These are phyloP conservation scores for Pachyrhynchus sulphureomaculatus DNA, from an alignment of 1,140 invertebrate genomes.

Conservation along the genomic window DNA sequence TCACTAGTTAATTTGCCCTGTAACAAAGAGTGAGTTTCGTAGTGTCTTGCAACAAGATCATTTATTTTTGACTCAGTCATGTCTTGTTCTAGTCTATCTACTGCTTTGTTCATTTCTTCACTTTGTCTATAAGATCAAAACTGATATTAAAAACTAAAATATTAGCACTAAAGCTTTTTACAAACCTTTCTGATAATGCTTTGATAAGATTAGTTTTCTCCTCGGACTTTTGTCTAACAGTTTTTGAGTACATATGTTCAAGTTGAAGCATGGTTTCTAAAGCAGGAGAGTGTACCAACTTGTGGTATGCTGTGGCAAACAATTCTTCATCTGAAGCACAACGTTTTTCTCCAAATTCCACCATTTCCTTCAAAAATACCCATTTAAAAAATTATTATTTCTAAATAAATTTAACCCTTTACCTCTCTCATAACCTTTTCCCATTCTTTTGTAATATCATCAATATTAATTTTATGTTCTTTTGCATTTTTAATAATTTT, in stretches of 20 bases:
- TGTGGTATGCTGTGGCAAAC: slow-evolving; percentile 78
- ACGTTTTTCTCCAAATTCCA: slow-evolving; percentile 67
- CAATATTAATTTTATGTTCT: slow-evolving; percentile 61
- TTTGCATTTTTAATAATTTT: slow-evolving; percentile 55
- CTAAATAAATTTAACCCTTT: slow-evolving; percentile 31
- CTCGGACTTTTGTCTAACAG: slow-evolving; percentile 68
- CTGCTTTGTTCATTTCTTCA: slow-evolving; percentile 74
- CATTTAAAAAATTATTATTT: neutral
- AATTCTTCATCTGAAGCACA: slow-evolving; percentile 76
- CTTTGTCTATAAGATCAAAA: slow-evolving; percentile 59
- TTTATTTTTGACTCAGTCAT: slow-evolving; percentile 78
- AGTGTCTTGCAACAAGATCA: slow-evolving; percentile 71
- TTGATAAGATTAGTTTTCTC: slow-evolving; percentile 64
- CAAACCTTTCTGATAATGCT: slow-evolving; percentile 59
- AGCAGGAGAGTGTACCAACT: slow-evolving; percentile 79
- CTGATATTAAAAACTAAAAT: no score
- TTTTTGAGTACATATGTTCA: slow-evolving; percentile 75
- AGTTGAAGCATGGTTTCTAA: slow-evolving; percentile 77
- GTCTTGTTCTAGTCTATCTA: slow-evolving; percentile 65
- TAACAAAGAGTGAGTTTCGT: slow-evolving; percentile 73
- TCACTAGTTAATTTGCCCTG: slow-evolving; percentile 72
- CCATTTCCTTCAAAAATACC: slow-evolving; percentile 59
- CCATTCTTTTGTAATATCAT: slow-evolving; percentile 68
- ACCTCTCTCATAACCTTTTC: slow-evolving; percentile 69
- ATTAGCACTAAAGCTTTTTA: neutral